Base-by-base conservation (phyloP, 1,140 invertebrate genomes). In the Neodiprion virginianus region DNA sequence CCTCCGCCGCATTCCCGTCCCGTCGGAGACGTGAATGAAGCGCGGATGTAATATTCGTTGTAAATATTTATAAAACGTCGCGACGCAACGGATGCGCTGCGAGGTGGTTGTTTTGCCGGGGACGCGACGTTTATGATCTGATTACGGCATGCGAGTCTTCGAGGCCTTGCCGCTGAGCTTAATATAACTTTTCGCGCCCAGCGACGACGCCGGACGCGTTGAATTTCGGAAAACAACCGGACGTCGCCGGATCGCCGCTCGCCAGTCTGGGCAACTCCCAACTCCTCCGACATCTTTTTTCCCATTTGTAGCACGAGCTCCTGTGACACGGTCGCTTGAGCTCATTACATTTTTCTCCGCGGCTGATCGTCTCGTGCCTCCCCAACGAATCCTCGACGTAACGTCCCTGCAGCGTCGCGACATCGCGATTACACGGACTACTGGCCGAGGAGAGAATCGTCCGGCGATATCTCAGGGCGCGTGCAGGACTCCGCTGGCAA, bases 361-460 rank as follows among this genome's bases (percentile, higher is more conserved):
- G 5, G 28, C 28, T 40, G 28, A 12, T 61, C 8, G 53, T 61
- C 79, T 72, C 79, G 80, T 78, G 73, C 48, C 66, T 66, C 78
- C 77, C 81, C 67, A 81, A 79, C 80, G 82, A 77, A 78, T 78
- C 72, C 77, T 79, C 77, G 75, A 72, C 74, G 69, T 7, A 40
- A 40, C 28, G 1, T 40, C 28, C 28, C 28, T 40, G 28, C 28
- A 40, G 28, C 28, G 73, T 80, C 83, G 82, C 83, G 78, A 83
- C 83, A 85, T 84, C 76, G 79, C 81, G 83, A 85, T 85, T 85
- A 83, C 83, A 85, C 82, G 82, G 82, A 61, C 8, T 23, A 69
- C 67, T 11, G 12, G 14, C 10, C 2, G 12, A 65, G 21, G 23
- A 69, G 40, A 69, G 21, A 21, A 23, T 21, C 61, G 1, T 21